These are phyloP conservation scores for Magallana nippona DNA, from an alignment of 2,888 invertebrate species.

Conservation along the genomic window DNA sequence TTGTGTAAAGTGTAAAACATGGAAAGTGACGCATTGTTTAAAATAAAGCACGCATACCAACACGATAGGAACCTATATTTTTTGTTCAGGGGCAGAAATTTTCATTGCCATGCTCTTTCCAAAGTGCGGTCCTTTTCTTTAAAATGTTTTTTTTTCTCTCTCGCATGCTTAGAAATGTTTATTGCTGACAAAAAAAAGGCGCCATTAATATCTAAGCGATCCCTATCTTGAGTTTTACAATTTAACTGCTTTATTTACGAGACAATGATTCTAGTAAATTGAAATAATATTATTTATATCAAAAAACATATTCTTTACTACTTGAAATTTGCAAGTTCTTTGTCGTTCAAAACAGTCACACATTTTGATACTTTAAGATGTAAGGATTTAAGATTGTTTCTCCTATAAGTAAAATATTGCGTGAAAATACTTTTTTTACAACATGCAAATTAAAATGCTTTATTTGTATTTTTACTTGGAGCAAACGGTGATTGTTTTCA, in stretches of 20 bases:
- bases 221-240: neutral
- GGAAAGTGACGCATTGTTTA: constrained; percentile 16
- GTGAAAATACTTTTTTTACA: no score
- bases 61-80: constrained; percentile 4
- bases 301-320: no score
- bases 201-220: neutral
- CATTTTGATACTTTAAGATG: no score
- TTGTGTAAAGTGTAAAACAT: constrained; percentile 29
- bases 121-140: neutral
- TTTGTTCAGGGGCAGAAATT: neutral
- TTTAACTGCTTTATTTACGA: constrained; percentile 2
- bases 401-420: no score
- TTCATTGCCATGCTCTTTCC: no score
- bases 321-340: no score
- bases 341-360: no score
- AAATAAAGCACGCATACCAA: constrained; percentile 23
- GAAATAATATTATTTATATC: no score
- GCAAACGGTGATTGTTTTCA: no score
- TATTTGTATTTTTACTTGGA: no score
- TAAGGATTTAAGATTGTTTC: no score
- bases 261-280: neutral
- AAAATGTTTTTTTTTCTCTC: neutral
- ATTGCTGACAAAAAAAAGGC: neutral
- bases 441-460: no score
- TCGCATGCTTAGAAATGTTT: neutral